Percentiles rank a stretch among this genome's conserved stretches.
Evolutionary conservation across 2,888 invertebrate species (phyloP).

Genomic region (Coleophora deauratella): DNA sequence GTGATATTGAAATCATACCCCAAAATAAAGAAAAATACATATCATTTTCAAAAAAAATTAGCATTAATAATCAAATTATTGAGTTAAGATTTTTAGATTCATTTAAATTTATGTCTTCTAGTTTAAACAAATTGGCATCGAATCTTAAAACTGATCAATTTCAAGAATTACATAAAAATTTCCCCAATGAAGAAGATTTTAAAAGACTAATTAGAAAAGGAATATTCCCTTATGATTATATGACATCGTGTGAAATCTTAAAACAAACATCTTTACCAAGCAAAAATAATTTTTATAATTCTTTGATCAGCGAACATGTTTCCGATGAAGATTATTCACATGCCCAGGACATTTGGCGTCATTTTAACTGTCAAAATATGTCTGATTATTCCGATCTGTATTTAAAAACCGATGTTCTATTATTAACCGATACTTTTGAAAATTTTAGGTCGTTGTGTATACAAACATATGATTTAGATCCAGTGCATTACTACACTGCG

Average conservation of each 20-base stretch:
- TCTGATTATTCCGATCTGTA: slow-evolving; percentile 28
- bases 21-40: slow-evolving; percentile 28
- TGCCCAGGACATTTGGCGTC: slow-evolving; percentile 23
- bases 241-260: too few relatives aligned
- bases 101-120: not conserved
- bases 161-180: slow-evolving; percentile 6
- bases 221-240: slow-evolving; percentile 21
- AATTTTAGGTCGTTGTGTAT: slow-evolving; percentile 28
- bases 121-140: slow-evolving; percentile 8
- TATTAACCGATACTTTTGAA: slow-evolving; percentile 32
- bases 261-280: slow-evolving; percentile 14
- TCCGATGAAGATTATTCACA: slow-evolving; percentile 18
- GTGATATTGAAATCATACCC: slow-evolving; percentile 19
- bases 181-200: slow-evolving; percentile 10
- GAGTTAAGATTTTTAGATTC: slow-evolving; percentile 13
- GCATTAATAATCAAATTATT: not conserved
- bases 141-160: slow-evolving; percentile 11
- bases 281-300: slow-evolving; percentile 13
- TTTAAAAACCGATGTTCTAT: slow-evolving; percentile 26
- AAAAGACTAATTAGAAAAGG: slow-evolving; percentile 15
- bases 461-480: slow-evolving; percentile 19
- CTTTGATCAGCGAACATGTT: slow-evolving; percentile 14
- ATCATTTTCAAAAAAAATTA: slow-evolving; percentile 23
- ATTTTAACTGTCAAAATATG: slow-evolving; percentile 21
- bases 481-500: slow-evolving; percentile 20